These are phyloP conservation scores for Bombylius major DNA, from an alignment of 2,888 invertebrate species.

Conservation along the genomic window DNA sequence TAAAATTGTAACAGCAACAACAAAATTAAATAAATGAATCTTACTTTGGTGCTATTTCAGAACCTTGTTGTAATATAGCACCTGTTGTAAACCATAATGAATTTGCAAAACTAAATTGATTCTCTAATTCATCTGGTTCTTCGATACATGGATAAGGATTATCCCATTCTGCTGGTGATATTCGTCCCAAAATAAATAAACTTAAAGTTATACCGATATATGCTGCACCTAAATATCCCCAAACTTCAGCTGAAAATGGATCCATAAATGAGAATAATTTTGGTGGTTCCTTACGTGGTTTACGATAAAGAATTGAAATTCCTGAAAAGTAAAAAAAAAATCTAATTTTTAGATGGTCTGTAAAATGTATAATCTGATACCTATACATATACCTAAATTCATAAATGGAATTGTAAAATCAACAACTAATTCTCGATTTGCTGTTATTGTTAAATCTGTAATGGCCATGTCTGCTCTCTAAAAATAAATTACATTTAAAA, in stretches of 20 bases:
- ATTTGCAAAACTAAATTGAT: slow-evolving; percentile 70
- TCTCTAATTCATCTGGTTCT: slow-evolving; percentile 69
- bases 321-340: slow-evolving; percentile 37
- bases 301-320: slow-evolving; percentile 79
- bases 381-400: slow-evolving; percentile 58
- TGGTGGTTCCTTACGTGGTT: slow-evolving; percentile 71
- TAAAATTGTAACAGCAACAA: not conserved
- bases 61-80: slow-evolving; percentile 77
- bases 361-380: not conserved
- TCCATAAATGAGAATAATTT: slow-evolving; percentile 83
- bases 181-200: slow-evolving; percentile 64
- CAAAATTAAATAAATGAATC: not conserved
- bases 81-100: slow-evolving; percentile 83
- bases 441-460: slow-evolving; percentile 79
- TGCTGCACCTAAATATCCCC: slow-evolving; percentile 70
- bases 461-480: slow-evolving; percentile 83
- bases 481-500: slow-evolving; percentile 18
- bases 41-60: slow-evolving; percentile 77
- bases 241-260: slow-evolving; percentile 74
- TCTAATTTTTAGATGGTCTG: not conserved
- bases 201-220: slow-evolving; percentile 67
- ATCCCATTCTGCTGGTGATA: slow-evolving; percentile 79
- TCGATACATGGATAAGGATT: slow-evolving; percentile 76
- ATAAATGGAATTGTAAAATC: slow-evolving; percentile 95
- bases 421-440: slow-evolving; percentile 73